A percentile compares a stretch with the other conserved stretches of the same genome.
Evolutionary conservation across 2,797 vertebrate species (phyloP).

Genomic region (Sebastes cheni): DNA sequence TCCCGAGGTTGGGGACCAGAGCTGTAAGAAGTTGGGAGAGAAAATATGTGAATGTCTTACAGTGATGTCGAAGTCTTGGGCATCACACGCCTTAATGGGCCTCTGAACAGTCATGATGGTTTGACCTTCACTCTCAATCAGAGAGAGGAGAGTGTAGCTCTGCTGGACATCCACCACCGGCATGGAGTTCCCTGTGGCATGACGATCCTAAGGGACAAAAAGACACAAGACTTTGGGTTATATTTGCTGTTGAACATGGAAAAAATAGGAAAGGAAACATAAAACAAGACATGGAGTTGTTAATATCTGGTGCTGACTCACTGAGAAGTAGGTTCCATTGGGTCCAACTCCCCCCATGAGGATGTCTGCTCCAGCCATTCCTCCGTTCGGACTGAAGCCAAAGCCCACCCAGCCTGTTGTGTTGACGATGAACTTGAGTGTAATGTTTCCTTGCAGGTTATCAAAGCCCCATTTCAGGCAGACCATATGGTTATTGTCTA

Average conservation of each 20-base stretch:
- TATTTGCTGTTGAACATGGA: background rate
- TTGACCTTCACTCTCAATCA: conserved; percentile 73
- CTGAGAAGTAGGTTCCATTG: conserved; percentile 79
- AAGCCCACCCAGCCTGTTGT: conserved; percentile 84
- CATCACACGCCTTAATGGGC: conserved; percentile 76
- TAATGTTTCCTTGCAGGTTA: conserved; percentile 66
- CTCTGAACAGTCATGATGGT: conserved; percentile 80
- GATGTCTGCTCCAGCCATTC: conserved; percentile 79
- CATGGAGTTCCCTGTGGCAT: conserved; percentile 65
- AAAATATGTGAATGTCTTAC: conserved; percentile 65
- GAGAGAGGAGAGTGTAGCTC: conserved; percentile 79
- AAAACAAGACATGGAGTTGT: background rate
- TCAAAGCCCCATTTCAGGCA: conserved; percentile 82
- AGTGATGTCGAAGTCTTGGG: conserved; percentile 78
- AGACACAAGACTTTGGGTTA: background rate
- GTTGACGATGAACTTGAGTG: conserved; percentile 77
- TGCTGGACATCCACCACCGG: conserved; percentile 79
- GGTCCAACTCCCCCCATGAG: conserved; percentile 79
- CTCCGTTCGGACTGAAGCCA: conserved; percentile 78
- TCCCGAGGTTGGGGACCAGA: too few species aligned
- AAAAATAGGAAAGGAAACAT: background rate
- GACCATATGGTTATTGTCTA: conserved; percentile 69
- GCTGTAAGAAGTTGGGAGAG: background rate
- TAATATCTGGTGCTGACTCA: conserved; percentile 56
- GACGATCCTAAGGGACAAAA: conserved; percentile 74